A percentile compares a stretch with the other conserved stretches of the same genome.
phyloP scores from a whole-genome alignment of 64 coral and sea anemone species.

The Hydrozoanthus tunicans region DNA sequence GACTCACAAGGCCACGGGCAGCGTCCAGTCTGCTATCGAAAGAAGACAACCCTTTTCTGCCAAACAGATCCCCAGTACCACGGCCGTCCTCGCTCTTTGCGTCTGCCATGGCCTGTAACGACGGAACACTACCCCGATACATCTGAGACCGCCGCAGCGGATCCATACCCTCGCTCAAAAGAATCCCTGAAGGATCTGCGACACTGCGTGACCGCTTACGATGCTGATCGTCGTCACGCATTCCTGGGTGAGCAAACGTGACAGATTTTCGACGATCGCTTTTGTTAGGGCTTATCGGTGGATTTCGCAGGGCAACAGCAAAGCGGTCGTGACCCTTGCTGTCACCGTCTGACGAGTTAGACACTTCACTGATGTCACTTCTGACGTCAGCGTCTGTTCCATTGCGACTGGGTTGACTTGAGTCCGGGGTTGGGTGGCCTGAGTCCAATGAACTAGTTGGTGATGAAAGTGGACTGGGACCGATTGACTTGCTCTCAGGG shows the following conservation, averaged over 20 bases:
- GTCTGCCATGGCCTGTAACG: slow-evolving; percentile 5
- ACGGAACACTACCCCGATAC: slow-evolving; percentile 29
- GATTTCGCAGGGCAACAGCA: slow-evolving; percentile 46
- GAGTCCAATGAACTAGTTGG: slow-evolving; percentile 85
- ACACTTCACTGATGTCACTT: slow-evolving; percentile 86
- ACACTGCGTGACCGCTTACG: slow-evolving; percentile 43
- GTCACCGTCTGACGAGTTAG: slow-evolving; percentile 70
- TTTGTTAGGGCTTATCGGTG: slow-evolving; percentile 42
- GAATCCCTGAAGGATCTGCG: slow-evolving; percentile 28
- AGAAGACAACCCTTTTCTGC: slow-evolving; percentile 53
- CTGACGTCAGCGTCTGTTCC: slow-evolving; percentile 79
- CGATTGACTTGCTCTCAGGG: slow-evolving; percentile 45
- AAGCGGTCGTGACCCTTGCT: slow-evolving; percentile 52
- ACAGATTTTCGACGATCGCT: slow-evolving; percentile 50
- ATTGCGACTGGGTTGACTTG: slow-evolving; percentile 68
- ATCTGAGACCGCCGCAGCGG: slow-evolving; percentile 39
- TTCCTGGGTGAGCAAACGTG: slow-evolving; percentile 51
- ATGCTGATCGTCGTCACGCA: slow-evolving; percentile 48
- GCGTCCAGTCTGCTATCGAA: slow-evolving; percentile 89
- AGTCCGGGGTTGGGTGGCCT: slow-evolving; percentile 87
- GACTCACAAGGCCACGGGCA: slow-evolving; percentile 83
- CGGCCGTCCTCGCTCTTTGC: slow-evolving; percentile 29
- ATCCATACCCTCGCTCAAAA: slow-evolving; percentile 42
- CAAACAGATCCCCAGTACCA: slow-evolving; percentile 34
- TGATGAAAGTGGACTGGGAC: slow-evolving; percentile 80